These are phyloP conservation scores for Ailurus styani DNA, from an alignment of 2,113 vertebrate genomes.

Conservation along the genomic window DNA sequence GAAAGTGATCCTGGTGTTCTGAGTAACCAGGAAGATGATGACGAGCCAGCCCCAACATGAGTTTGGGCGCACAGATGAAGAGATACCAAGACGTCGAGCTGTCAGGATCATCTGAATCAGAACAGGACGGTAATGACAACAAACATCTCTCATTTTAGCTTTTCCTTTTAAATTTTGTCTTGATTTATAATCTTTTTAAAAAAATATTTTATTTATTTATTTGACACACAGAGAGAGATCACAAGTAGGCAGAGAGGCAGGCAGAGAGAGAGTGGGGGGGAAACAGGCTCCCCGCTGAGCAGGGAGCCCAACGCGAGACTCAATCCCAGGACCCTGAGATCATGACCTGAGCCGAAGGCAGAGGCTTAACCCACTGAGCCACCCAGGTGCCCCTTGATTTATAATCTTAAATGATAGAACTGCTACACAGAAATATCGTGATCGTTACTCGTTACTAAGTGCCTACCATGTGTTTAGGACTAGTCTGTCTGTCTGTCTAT, in stretches of 20 bases:
- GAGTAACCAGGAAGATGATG: neutral
- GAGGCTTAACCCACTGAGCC: no score
- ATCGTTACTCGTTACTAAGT: neutral
- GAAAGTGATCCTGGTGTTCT: neutral
- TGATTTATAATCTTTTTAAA: neutral
- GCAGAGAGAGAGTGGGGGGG: no score
- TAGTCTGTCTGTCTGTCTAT: neutral
- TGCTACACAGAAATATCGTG: neutral
- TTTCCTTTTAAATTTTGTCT: neutral
- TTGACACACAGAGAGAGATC: no score
- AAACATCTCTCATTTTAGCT: neutral
- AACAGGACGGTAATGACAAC: neutral
- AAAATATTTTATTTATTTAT: no score
- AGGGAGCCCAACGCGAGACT: no score
- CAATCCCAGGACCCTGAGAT: no score
- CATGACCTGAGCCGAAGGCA: no score
- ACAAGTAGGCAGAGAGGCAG: no score
- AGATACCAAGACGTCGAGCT: fast-evolving
- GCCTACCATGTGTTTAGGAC: neutral
- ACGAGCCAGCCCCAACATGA: neutral
- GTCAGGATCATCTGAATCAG: neutral
- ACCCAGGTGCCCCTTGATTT: no score
- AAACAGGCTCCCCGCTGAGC: no score
- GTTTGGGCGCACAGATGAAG: neutral
- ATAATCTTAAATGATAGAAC: neutral